These are phyloP conservation scores for Eupithecia pulchellata DNA, from an alignment of 2,888 invertebrate genomes.

Conservation along the genomic window DNA sequence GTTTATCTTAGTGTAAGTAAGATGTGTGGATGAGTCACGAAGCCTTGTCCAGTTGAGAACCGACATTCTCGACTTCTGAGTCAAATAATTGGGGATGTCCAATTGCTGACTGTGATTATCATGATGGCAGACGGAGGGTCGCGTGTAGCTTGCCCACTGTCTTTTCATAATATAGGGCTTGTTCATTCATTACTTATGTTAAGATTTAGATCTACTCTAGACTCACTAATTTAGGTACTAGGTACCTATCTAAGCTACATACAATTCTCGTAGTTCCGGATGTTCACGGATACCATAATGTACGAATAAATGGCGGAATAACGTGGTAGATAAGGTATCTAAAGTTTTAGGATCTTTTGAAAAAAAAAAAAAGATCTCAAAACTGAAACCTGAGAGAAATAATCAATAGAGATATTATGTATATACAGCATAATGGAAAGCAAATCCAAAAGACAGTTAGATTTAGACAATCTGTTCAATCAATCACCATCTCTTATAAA, in stretches of 20 bases:
- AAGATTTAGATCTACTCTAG: no score
- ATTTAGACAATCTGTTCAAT: not conserved
- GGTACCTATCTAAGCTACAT: no score
- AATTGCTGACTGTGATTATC: conserved; percentile 11
- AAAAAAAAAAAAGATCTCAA: no score
- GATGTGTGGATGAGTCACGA: conserved; percentile 21
- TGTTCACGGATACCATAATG: no score
- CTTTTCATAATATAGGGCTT: not conserved
- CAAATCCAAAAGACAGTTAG: not conserved
- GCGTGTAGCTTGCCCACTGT: not conserved
- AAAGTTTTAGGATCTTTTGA: not conserved
- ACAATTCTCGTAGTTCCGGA: no score
- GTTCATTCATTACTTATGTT: not conserved
- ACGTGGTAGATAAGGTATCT: no score
- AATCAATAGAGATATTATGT: no score
- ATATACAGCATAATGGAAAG: not conserved
- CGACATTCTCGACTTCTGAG: conserved; percentile 41
- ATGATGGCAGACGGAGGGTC: conserved; percentile 25
- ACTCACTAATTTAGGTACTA: no score
- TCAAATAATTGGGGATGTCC: conserved; percentile 37
- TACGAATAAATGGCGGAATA: no score
- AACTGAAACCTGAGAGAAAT: no score
- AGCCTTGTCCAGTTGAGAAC: conserved; percentile 28
- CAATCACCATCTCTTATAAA: not conserved
- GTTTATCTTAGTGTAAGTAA: not conserved